These are phyloP conservation scores for Erythrocercus mccallii DNA, from an alignment of 2,113 vertebrate species.

Conservation along the genomic window DNA sequence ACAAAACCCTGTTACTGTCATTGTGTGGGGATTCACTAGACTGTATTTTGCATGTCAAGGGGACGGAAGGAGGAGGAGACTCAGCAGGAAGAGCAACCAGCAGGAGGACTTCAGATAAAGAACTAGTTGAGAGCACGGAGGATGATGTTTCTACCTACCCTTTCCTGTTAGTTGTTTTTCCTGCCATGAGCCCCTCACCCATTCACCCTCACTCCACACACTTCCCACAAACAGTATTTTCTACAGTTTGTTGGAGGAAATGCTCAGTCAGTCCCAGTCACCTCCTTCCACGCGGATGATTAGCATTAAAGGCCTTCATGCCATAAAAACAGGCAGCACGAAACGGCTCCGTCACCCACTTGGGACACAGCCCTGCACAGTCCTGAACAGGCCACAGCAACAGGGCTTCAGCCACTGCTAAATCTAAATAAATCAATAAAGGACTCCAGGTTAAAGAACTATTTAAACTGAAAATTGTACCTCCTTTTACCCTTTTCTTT, in stretches of 20 bases:
- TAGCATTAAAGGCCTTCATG: not conserved
- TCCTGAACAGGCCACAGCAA: not conserved
- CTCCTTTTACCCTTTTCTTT: not conserved
- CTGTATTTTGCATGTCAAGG: not conserved
- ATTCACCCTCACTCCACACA: not conserved
- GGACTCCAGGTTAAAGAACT: not conserved
- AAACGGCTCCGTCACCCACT: accelerated
- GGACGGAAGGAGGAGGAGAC: conserved; percentile 55
- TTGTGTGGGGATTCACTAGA: conserved; percentile 6
- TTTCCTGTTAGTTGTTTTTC: conserved; percentile 59
- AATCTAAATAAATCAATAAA: not conserved
- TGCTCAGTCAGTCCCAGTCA: not conserved
- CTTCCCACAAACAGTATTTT: conserved; percentile 37
- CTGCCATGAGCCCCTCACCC: conserved; percentile 36
- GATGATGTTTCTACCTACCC: conserved; percentile 41
- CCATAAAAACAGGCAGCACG: not conserved
- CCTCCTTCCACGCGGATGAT: not conserved
- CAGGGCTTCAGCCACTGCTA: not conserved
- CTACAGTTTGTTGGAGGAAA: conserved; percentile 39
- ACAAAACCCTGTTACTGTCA: not conserved
- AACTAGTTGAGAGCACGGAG: conserved; percentile 1
- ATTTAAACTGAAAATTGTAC: not conserved
- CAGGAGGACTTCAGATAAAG: conserved; percentile 66
- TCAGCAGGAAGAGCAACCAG: conserved; percentile 42
- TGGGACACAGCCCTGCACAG: not conserved